These are phyloP conservation scores for Gandaritis pyraliata DNA, from an alignment of 2,888 invertebrate genomes.

Conservation along the genomic window DNA sequence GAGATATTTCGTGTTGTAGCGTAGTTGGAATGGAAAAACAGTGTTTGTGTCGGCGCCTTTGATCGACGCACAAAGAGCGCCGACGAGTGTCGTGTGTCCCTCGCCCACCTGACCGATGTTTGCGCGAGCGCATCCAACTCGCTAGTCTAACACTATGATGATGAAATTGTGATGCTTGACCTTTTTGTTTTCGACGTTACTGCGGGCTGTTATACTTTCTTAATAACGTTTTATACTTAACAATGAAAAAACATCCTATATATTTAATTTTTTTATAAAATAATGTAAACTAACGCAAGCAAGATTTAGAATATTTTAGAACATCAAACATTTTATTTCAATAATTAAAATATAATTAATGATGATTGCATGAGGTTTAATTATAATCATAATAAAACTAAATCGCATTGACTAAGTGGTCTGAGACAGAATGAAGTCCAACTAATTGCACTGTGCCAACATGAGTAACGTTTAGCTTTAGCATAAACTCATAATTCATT, in stretches of 20 bases:
- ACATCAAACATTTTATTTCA: too few species aligned
- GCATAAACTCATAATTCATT: background rate
- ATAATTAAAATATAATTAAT: too few species aligned
- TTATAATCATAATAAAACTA: slow-evolving; percentile 7
- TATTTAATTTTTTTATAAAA: too few species aligned
- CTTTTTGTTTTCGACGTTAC: slow-evolving; percentile 35
- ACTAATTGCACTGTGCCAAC: slow-evolving; percentile 8
- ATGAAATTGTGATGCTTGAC: slow-evolving; percentile 40
- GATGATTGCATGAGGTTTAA: background rate
- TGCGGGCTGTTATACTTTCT: slow-evolving; percentile 8
- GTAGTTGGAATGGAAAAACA: slow-evolving; percentile 44
- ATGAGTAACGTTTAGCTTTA: slow-evolving; percentile 7
- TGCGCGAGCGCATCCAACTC: slow-evolving; percentile 56
- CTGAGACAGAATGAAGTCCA: slow-evolving; percentile 9
- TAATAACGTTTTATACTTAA: background rate
- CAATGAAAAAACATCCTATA: too few species aligned
- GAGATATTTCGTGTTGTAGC: slow-evolving; percentile 37
- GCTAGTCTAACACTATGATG: slow-evolving; percentile 43
- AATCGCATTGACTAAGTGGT: slow-evolving; percentile 14
- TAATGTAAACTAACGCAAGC: too few species aligned
- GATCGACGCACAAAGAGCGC: slow-evolving; percentile 76
- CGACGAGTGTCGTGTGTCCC: slow-evolving; percentile 77
- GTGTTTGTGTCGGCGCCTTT: slow-evolving; percentile 78
- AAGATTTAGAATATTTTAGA: too few species aligned
- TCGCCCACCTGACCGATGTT: slow-evolving; percentile 79